These are phyloP conservation scores for Hyposoter dolosus DNA, from an alignment of 2,888 invertebrate genomes.

Conservation along the genomic window DNA sequence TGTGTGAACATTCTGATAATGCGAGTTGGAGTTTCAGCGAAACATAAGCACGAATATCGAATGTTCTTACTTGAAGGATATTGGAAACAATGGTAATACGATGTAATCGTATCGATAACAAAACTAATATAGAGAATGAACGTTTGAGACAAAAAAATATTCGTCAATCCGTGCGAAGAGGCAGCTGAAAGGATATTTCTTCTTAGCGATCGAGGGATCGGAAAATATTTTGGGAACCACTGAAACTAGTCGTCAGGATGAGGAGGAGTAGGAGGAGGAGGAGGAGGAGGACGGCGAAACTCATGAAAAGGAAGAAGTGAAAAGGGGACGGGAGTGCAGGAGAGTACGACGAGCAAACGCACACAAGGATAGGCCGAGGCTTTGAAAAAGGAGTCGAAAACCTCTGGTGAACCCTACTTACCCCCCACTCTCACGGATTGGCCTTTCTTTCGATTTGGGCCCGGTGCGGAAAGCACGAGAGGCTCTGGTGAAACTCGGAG, in stretches of 20 bases:
- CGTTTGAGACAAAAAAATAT: slow-evolving; percentile 8
- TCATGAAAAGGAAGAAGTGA: slow-evolving; percentile 31
- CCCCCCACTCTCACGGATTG: slow-evolving; percentile 79
- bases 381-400: slow-evolving; percentile 82
- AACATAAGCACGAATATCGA: too few relatives aligned
- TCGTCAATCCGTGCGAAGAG: not conserved
- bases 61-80: too few relatives aligned
- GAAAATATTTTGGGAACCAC: slow-evolving; percentile 82
- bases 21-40: too few relatives aligned
- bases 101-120: not conserved
- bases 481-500: slow-evolving; percentile 64
- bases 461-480: slow-evolving; percentile 8
- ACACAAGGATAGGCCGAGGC: slow-evolving; percentile 29
- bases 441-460: slow-evolving; percentile 76
- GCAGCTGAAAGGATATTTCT: slow-evolving; percentile 1
- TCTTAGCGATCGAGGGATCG: slow-evolving; percentile 16
- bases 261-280: slow-evolving; percentile 54
- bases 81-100: too few relatives aligned
- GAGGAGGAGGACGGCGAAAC: slow-evolving; percentile 55
- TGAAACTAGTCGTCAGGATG: slow-evolving; percentile 81
- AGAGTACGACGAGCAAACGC: slow-evolving; percentile 24
- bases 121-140: not conserved
- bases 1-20: not conserved
- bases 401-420: slow-evolving; percentile 85
- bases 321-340: slow-evolving; percentile 19